A percentile compares a stretch with the other conserved stretches of the same genome.
Evolutionary conservation across 2,797 vertebrate genomes (phyloP).

Genomic region (Leptodactylus fallax): DNA sequence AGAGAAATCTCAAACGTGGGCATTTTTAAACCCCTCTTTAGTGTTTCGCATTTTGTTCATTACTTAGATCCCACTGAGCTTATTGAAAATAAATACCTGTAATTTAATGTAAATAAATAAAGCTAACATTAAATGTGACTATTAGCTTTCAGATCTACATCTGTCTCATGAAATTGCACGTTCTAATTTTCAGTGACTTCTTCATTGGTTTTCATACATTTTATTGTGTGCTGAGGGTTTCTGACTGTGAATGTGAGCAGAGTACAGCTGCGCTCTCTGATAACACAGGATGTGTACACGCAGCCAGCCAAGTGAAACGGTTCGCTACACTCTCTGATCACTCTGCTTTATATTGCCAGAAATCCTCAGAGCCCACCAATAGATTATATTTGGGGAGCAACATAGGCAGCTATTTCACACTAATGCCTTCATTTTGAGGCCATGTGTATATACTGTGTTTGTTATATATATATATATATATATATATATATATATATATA

Average conservation of each 20-base stretch:
- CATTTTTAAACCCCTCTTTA: neutral
- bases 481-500: too few species aligned
- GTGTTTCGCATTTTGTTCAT: neutral
- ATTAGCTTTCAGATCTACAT: conserved; percentile 22
- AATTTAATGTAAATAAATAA: conserved; percentile 25
- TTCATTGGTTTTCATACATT: conserved; percentile 69
- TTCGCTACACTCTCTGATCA: conserved; percentile 78
- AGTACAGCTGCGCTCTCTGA: conserved; percentile 79
- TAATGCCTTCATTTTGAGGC: too few species aligned
- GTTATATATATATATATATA: too few species aligned
- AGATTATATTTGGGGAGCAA: conserved; percentile 71
- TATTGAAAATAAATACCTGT: conserved; percentile 22
- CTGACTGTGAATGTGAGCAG: conserved; percentile 80
- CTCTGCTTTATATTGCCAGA: conserved; percentile 77
- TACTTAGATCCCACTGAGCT: conserved; percentile 4
- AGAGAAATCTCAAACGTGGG: neutral
- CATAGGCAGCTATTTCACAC: conserved; percentile 55
- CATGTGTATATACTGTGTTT: too few species aligned
- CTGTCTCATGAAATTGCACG: neutral
- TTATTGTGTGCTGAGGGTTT: conserved; percentile 75
- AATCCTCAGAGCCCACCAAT: conserved; percentile 76
- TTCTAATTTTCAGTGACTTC: conserved; percentile 70
- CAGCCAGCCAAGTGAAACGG: conserved; percentile 76
- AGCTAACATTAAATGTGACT: conserved; percentile 11
- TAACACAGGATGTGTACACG: conserved; percentile 81